Evolutionary conservation across 2,888 invertebrate species (phyloP).

Genomic region (Glaucopsyche alexis): DNA sequence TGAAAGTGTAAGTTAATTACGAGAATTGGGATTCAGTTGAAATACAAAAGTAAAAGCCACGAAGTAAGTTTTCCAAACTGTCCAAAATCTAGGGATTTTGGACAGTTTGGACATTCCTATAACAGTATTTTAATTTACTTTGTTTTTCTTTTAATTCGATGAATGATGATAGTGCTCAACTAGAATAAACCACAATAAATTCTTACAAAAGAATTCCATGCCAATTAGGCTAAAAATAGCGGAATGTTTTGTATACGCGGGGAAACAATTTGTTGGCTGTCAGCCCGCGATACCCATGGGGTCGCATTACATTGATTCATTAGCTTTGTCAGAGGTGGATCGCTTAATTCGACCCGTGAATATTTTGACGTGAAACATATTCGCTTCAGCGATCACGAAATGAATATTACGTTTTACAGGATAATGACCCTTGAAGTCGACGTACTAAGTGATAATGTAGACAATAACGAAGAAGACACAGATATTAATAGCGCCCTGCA

Average conservation of each 20-base stretch:
- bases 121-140: too few relatives aligned
- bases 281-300: constrained; percentile 39
- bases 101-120: too few relatives aligned
- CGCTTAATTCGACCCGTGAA: constrained; percentile 21
- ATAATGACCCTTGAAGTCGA: not conserved
- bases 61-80: too few relatives aligned
- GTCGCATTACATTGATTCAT: constrained; percentile 42
- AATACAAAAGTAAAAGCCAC: too few relatives aligned
- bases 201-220: not conserved
- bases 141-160: too few relatives aligned
- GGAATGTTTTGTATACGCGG: constrained; percentile 31
- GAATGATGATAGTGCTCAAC: not conserved
- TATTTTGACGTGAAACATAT: not conserved
- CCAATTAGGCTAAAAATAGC: constrained; percentile 24
- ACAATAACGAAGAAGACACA: too few relatives aligned
- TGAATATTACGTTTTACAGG: not conserved
- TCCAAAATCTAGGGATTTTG: too few relatives aligned
- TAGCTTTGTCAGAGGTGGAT: constrained; percentile 32
- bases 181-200: not conserved
- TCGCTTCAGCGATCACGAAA: not conserved
- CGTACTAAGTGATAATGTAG: too few relatives aligned
- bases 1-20: too few relatives aligned
- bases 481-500: too few relatives aligned
- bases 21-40: too few relatives aligned
- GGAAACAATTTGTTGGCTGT: constrained; percentile 42